Evolutionary conservation across 2,888 invertebrate species (phyloP).

Genomic region (Pardosa pseudoannulata): DNA sequence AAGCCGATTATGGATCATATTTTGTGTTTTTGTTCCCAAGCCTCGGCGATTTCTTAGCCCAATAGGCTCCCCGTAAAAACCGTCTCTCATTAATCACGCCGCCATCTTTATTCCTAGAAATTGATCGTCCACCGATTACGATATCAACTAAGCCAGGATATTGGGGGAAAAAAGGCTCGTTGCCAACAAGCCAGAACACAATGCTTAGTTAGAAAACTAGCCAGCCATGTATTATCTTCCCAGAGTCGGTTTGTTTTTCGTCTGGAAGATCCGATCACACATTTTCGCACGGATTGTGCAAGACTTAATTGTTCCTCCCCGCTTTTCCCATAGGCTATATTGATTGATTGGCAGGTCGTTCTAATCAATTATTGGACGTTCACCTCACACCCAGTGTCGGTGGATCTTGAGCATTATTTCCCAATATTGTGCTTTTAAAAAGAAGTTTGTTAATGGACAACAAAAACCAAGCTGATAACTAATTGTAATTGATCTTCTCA

Average conservation of each 20-base stretch:
- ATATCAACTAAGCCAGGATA: conserved; percentile 1
- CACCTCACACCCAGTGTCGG: conserved; percentile 23
- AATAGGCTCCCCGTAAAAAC: not conserved
- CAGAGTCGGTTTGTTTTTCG: conserved; percentile 23
- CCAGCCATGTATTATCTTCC: not conserved
- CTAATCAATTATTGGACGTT: conserved; percentile 62
- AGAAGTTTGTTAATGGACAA: not conserved
- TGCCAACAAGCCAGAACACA: conserved; percentile 21
- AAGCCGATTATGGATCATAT: conserved; percentile 9
- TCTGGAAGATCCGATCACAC: conserved; percentile 6
- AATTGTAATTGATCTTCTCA: not conserved
- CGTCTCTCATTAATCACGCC: not conserved
- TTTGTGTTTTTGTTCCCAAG: conserved; percentile 1
- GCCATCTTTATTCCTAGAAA: conserved; percentile 5
- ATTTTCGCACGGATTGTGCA: conserved; percentile 29
- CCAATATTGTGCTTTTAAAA: not conserved
- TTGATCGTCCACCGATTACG: conserved; percentile 3
- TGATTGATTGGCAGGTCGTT: conserved; percentile 50
- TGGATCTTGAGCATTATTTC: not conserved
- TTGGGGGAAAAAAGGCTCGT: not conserved
- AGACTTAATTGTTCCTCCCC: conserved; percentile 30
- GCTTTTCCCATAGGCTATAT: conserved; percentile 23
- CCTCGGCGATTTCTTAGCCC: not conserved
- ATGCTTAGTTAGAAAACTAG: conserved; percentile 38
- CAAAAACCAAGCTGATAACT: not conserved